Base-by-base conservation (phyloP, 2,113 vertebrate genomes). In the Ictidomys tridecemlineatus region DNA sequence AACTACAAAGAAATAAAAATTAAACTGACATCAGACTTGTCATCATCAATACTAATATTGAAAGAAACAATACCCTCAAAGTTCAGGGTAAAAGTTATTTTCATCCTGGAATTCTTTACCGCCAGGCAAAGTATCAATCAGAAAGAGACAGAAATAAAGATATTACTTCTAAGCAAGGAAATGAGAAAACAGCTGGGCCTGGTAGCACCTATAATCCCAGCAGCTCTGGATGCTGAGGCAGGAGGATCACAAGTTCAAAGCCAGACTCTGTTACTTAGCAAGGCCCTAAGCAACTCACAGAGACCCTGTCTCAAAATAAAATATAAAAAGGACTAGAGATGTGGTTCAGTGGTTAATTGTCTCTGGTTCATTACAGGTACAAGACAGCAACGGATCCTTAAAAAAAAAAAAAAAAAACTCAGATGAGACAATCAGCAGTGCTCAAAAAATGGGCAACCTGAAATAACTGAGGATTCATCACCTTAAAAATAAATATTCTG, bases 21-120 rank as follows among this genome's bases (percentile, higher is more conserved):
- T 95, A 95, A 95, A 94, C 39, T 92, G 90, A 53, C 80, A 97
- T 92, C 96, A 96, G 90, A 95, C 84, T 97, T 97, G 70, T 79
- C 97, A 95, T 97, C 89, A 89, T 26, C 83, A 97, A 97, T 95
- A 96, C 73, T 95, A 58, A 97, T 53, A 28, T 22, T 96, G 86
- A 89, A 95, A 91, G 18, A 84, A 95, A 97, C 2, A 67, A 70
- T 51, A 85, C 37, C 39, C 26, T 89, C 74, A 96, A 94, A 67
- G 73, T 89, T 89, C 30, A 92, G 3, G n/a, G 26, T 12, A 12
- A 89, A 91, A 58, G 20, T 72, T 85, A 95, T 56, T 90, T 94
- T 95, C 86, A 90, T 42, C 32, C 28, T 89, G 37, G 16, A 84
- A 67, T 69, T 76, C 45, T 93, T 58, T 22, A 78, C 0, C 61